Evolutionary conservation across 2,888 invertebrate genomes (phyloP), one percentile per base, ranked within the genome.

Genomic region (Macropis europaea): DNA sequence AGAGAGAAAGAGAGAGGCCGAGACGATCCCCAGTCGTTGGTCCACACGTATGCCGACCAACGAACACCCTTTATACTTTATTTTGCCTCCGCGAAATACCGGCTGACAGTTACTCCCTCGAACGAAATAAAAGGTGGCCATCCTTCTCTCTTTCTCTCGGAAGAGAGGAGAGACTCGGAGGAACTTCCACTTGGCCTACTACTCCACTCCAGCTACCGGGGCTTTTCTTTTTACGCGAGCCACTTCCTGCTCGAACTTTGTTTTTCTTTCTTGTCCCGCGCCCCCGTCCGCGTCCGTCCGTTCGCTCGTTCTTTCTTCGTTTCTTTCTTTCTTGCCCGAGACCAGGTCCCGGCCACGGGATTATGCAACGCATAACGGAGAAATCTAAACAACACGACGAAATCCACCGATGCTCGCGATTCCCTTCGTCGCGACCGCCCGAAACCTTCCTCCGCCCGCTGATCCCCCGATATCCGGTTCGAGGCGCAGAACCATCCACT

Each of bases 111-210:
- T 82, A 81, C 77, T 75, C 77, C 76, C 67, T 76, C 69, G 74
- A 82, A 79, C 78, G 81, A 85, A 85, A 85, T 83, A 85, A 85
- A 85, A 86, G 82, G 76, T 82, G 75, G 70, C 57, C 75, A 63
- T 56, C 56, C 67, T 52, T 53, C 69, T 71, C 48, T 61, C 42
- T 43, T 53, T 47, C 50, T 54, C 71, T 34, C 79, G 73, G 67
- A 70, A 72, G 73, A 73, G 82, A 81, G 60, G 70, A 67, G 71
- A 76, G 76, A 73, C 73, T 73, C 61, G 57, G 45, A 81, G 83
- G 81, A 86, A 86, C 81, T 88, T 87, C 87, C 87, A 88, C 85
- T 88, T 88, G 88, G 89, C 88, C 88, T 88, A 88, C 88, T 88
- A 89, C 87, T 88, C 88, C 86, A 87, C 86, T 88, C 84, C 83